Conservation (phyloP, 2,888 invertebrate genomes). For the Melinopterus prodromus region DNA sequence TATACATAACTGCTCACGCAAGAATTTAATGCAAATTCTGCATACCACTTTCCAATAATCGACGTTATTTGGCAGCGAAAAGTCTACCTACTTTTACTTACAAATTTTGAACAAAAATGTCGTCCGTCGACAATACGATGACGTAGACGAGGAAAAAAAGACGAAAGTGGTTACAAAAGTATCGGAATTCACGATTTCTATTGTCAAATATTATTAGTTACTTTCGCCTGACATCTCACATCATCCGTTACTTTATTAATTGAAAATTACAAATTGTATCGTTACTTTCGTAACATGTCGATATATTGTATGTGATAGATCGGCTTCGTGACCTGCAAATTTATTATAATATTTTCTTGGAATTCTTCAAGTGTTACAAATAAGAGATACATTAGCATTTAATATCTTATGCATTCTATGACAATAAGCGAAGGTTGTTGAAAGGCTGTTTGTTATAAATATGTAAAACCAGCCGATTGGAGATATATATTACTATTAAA, state of each 20-base stretch:
- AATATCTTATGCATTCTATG: not conserved
- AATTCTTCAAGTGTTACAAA: constrained; percentile 1
- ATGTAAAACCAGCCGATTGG: not conserved
- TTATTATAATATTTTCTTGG: not conserved
- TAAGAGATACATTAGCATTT: not conserved
- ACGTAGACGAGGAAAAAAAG: not conserved
- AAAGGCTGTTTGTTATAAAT: not conserved
- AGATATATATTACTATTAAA: not conserved
- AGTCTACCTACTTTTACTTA: not conserved
- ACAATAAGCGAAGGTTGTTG: not conserved
- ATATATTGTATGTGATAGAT: not conserved
- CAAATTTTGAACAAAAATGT: not conserved
- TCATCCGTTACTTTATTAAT: not conserved
- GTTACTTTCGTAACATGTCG: no score
- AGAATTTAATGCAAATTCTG: constrained; percentile 4
- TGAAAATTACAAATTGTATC: not conserved
- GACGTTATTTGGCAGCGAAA: not conserved
- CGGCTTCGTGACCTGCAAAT: not conserved
- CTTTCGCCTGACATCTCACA: not conserved
- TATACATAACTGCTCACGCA: not conserved
- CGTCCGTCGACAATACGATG: not conserved
- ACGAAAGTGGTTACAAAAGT: not conserved
- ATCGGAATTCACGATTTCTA: constrained; percentile 4
- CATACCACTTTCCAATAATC: not conserved
- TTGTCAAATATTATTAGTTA: not conserved